Base-by-base conservation (phyloP, 2,113 vertebrate genomes). In the Caranx ignobilis region DNA sequence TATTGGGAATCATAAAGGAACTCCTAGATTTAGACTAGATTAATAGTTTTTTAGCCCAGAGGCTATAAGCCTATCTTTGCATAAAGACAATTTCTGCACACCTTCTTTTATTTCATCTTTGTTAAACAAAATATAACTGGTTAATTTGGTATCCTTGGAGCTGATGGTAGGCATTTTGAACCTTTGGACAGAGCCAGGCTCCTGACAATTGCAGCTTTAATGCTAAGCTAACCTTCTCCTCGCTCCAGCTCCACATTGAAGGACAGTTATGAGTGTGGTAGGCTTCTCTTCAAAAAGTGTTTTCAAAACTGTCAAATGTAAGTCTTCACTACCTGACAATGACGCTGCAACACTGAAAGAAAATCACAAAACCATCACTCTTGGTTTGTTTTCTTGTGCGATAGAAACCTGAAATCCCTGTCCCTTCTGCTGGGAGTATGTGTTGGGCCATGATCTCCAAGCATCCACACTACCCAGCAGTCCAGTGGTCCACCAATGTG, bases 401-500 rank as follows among this genome's bases (percentile, higher is more conserved):
- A n/a, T 31, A n/a, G 11, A 64, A 65, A 5, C 48, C 52, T 34
- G 26, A 0, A 77, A 77, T 41, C 41, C 5, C 55, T 43, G 39
- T 54, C 48, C 34, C 68, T 66, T 60, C 70, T 47, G 62, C 48
- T 68, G 57, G 75, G 26, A 71, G 60, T 50, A 54, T 56, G 60
- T 69, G 45, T 75, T 34, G 37, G 11, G 7, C 64, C 45, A 63
- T 41, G 39, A 48, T 34, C 54, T 48, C 61, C 39, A n/a, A 26
- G 39, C 1, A 31, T 63, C 54, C 68, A 31, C 12, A 67, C 39
- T 34, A 48, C 73, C 26, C 66, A 41, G 52, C 35, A 80, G 35
- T 15, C 50, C n/a, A 52, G 5, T 16, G 71, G 32, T 83, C 68
- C 71, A 71, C 71, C 71, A 64, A 31, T 55, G 12, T 85, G 34